phyloP scores from a whole-genome alignment of 2,888 invertebrate genomes.

The Diplazon laetatorius region DNA sequence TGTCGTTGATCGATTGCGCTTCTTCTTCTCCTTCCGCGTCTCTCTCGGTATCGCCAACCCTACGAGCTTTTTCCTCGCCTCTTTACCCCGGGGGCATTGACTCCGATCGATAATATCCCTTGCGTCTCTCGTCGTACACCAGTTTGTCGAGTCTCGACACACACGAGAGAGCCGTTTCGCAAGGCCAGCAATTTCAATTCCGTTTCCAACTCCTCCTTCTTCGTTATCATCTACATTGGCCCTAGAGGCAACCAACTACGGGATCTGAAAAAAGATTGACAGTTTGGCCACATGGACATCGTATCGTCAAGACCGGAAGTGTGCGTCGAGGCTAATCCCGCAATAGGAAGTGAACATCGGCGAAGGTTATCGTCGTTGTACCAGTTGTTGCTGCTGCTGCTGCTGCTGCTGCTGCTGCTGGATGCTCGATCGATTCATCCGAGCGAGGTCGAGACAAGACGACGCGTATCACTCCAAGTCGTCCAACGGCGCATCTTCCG shows the following conservation, averaged over 20 bases:
- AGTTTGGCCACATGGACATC: constrained; percentile 5
- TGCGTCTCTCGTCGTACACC: constrained; percentile 26
- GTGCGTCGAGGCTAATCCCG: background rate
- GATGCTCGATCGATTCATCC: constrained; percentile 57
- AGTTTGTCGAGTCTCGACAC: constrained; percentile 22
- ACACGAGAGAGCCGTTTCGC: constrained; percentile 13
- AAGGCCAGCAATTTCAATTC: constrained; percentile 53
- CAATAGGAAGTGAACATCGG: constrained; percentile 1
- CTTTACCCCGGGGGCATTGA: constrained; percentile 63
- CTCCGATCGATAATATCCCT: constrained; percentile 60
- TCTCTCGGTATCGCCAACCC: constrained; percentile 40
- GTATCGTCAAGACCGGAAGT: background rate
- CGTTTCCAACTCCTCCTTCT: constrained; percentile 2
- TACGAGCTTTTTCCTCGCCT: constrained; percentile 54
- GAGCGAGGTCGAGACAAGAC: constrained; percentile 46
- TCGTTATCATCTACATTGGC: background rate
- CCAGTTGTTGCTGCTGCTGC: constrained; percentile 41
- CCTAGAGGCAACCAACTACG: constrained; percentile 13
- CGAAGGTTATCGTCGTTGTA: constrained; percentile 1
- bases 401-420: constrained; percentile 39
- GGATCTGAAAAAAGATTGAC: background rate
- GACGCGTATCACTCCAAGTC: constrained; percentile 44
- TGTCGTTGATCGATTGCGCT: constrained; percentile 56
- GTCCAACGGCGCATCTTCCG: constrained; percentile 49
- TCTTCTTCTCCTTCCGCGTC: constrained; percentile 55